Percentiles rank a stretch among this genome's conserved stretches.
phyloP scores from a whole-genome alignment of 2,797 vertebrate species.

The Oreonectes daqikongensis region DNA sequence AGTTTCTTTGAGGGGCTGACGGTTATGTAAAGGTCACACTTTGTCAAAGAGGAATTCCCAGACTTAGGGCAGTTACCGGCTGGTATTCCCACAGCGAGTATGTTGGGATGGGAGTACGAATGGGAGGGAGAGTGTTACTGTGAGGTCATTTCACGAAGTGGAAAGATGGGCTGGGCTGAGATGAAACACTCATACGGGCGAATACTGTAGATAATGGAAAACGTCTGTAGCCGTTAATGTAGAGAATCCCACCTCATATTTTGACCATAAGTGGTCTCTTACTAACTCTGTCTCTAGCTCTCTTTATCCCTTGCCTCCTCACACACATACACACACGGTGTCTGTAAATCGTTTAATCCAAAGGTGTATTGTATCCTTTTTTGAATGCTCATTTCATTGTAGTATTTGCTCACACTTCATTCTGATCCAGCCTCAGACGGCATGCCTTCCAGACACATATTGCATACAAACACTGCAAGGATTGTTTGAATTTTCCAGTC shows the following conservation, averaged over 20 bases:
- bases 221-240: slow-evolving; percentile 2
- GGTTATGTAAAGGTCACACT: slow-evolving; percentile 57
- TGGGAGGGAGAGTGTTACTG: slow-evolving; percentile 29
- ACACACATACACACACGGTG: neutral
- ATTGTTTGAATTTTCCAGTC: neutral
- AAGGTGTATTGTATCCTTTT: slow-evolving; percentile 24
- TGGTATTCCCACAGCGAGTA: slow-evolving; percentile 37
- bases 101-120: slow-evolving; percentile 36
- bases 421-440: neutral
- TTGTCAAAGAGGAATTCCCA: slow-evolving; percentile 58
- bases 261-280: neutral
- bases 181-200: neutral
- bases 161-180: slow-evolving; percentile 18
- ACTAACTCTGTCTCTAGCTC: neutral
- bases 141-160: slow-evolving; percentile 20
- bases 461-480: slow-evolving; percentile 3
- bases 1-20: slow-evolving; percentile 32
- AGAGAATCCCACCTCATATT: neutral
- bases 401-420: neutral
- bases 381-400: neutral
- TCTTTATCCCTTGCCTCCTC: neutral
- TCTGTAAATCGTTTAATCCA: slow-evolving; percentile 19
- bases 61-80: slow-evolving; percentile 30
- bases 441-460: neutral
- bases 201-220: slow-evolving; percentile 24